Evolutionary conservation across 2,888 invertebrate species (phyloP).

Genomic region (Brachypalpus laphriformis): DNA sequence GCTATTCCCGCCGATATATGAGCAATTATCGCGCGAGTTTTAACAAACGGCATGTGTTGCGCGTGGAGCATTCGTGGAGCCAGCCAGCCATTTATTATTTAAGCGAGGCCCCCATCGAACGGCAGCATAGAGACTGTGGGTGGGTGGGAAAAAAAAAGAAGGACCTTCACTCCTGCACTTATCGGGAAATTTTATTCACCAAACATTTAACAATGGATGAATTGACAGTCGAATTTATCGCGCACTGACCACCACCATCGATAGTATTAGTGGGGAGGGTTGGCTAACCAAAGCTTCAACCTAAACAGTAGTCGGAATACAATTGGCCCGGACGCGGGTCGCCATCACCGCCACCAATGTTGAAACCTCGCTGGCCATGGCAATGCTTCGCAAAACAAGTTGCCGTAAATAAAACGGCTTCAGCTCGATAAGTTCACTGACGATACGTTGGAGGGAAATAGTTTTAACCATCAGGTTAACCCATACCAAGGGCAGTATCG

Average conservation of each 20-base stretch:
- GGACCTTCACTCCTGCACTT: constrained; percentile 18
- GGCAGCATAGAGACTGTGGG: background rate
- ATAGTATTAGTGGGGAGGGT: constrained; percentile 5
- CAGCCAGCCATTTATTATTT: constrained; percentile 62
- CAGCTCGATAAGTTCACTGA: background rate
- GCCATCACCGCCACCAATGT: constrained; percentile 19
- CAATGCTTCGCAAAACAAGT: constrained; percentile 30
- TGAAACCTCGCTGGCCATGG: constrained; percentile 33
- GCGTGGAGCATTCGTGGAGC: constrained; percentile 39
- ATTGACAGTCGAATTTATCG: constrained; percentile 69
- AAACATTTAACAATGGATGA: constrained; percentile 64
- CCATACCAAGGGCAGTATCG: background rate
- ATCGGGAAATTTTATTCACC: constrained; percentile 55
- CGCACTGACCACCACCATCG: constrained; percentile 8
- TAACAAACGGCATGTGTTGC: constrained; percentile 57
- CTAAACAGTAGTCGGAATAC: constrained; percentile 38
- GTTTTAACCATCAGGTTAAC: background rate
- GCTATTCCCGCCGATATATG: constrained; percentile 18
- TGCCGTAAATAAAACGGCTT: constrained; percentile 21
- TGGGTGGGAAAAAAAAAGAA: background rate
- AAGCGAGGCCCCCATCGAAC: constrained; percentile 28
- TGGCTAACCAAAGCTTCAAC: constrained; percentile 14
- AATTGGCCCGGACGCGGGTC: constrained; percentile 26
- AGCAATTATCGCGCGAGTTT: constrained; percentile 62
- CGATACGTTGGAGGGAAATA: constrained; percentile 8